Evolutionary conservation across 92 coral and sea anemone genomes (phyloP).

Genomic region (Pocillopora meandrina): DNA sequence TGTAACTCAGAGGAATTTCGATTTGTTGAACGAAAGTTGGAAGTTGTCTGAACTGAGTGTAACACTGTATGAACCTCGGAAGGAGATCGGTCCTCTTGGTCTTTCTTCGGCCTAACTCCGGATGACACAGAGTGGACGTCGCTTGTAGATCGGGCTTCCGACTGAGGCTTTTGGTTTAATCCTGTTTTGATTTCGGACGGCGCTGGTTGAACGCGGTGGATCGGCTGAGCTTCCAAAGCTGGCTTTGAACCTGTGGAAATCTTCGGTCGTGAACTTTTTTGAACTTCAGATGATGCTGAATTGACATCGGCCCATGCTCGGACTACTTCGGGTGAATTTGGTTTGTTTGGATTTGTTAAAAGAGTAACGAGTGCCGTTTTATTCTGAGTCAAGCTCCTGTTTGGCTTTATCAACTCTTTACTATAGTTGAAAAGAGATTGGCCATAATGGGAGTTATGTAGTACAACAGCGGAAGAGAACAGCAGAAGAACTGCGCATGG

Average conservation of each 20-base stretch:
- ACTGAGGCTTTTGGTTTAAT: too few species aligned
- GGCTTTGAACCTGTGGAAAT: not conserved
- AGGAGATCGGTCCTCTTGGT: not conserved
- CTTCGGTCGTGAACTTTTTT: too few species aligned
- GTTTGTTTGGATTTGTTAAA: not conserved
- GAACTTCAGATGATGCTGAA: not conserved
- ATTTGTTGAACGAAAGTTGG: not conserved
- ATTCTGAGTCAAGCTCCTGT: not conserved
- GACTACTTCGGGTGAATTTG: not conserved
- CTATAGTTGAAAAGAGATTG: too few species aligned
- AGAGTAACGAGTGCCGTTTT: not conserved
- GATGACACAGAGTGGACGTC: too few species aligned
- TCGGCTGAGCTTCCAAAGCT: not conserved
- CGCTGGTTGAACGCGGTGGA: not conserved
- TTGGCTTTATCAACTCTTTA: too few species aligned
- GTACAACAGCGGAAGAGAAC: too few species aligned
- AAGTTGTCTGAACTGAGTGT: too few species aligned
- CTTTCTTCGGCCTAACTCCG: not conserved
- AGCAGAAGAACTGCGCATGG: too few species aligned
- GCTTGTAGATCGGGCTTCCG: too few species aligned
- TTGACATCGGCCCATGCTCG: too few species aligned
- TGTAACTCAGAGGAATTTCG: not conserved
- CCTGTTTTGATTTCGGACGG: not conserved
- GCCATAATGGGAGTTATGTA: too few species aligned
- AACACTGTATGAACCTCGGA: not conserved